Percentiles rank a stretch among this genome's conserved stretches.
These are phyloP conservation scores for Drosophila hydei DNA, from an alignment of 1,140 invertebrate species.

Conservation along the genomic window DNA sequence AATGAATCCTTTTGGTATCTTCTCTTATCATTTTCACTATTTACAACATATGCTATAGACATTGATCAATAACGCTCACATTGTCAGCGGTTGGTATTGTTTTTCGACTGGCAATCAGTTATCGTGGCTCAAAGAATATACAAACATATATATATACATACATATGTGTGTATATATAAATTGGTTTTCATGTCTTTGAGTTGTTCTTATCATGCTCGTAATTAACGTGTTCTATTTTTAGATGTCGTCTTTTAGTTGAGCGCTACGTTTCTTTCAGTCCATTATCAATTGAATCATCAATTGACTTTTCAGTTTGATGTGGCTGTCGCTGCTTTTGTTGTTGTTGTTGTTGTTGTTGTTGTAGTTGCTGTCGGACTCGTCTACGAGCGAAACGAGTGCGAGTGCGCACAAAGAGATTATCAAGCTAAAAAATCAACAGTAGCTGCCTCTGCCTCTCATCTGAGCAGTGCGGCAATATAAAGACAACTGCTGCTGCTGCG, in stretches of 20 bases:
- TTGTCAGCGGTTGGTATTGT: conserved; percentile 25
- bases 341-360: conserved; percentile 18
- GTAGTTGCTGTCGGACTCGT: conserved; percentile 15
- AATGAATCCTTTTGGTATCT: neutral
- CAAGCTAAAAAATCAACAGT: conserved; percentile 63
- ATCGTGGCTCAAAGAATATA: conserved; percentile 1
- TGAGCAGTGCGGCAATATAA: conserved; percentile 31
- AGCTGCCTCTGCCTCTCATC: conserved; percentile 29
- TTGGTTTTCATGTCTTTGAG: conserved; percentile 1
- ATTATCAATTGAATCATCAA: conserved; percentile 69
- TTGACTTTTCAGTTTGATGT: conserved; percentile 51
- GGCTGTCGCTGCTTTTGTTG: neutral
- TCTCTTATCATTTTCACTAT: neutral
- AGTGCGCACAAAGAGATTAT: conserved; percentile 51
- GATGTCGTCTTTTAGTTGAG: conserved; percentile 49
- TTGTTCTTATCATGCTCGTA: conserved; percentile 48
- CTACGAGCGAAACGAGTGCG: conserved; percentile 5
- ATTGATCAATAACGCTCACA: no score
- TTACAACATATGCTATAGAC: conserved; percentile 17
- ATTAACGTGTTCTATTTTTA: conserved; percentile 65
- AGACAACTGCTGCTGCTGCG: conserved; percentile 8
- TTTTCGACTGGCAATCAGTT: conserved; percentile 29
- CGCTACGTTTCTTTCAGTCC: conserved; percentile 18
- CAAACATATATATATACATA: neutral
- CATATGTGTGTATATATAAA: conserved; percentile 1